A percentile compares a stretch with the other conserved stretches of the same genome.
Conservation (phyloP, 53 echinoderm and acorn worm genomes). For the Mesocentrotus franciscanus region DNA sequence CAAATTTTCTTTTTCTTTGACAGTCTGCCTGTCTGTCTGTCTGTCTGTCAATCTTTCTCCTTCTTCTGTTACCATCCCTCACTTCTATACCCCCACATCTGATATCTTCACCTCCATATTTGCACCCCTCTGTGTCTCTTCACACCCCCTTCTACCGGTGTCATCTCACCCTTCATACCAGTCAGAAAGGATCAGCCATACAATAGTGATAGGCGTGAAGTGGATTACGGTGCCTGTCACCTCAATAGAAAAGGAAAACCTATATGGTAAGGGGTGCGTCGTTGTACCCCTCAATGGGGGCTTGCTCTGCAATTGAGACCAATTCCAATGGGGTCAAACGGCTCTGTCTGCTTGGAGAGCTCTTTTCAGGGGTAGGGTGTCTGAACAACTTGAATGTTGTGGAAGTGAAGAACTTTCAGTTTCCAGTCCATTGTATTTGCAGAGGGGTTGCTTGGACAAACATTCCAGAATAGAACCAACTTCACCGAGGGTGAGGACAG, state of each 20-base stretch:
- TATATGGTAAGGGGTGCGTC: neutral
- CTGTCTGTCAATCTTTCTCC: neutral
- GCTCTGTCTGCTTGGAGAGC: neutral
- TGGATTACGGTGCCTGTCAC: neutral
- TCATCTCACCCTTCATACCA: neutral
- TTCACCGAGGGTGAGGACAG: neutral
- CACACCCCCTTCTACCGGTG: neutral
- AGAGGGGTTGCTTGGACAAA: neutral
- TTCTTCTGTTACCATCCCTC: neutral
- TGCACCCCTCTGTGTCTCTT: neutral
- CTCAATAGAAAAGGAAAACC: constrained; percentile 8
- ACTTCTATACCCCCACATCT: neutral
- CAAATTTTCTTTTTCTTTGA: too few species aligned
- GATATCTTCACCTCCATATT: neutral
- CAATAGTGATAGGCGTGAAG: constrained; percentile 14
- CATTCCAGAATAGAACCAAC: neutral
- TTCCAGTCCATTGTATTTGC: neutral
- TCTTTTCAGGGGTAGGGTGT: neutral
- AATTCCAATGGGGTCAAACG: neutral
- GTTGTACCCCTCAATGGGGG: neutral
- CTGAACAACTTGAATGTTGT: neutral
- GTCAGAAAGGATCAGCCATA: neutral
- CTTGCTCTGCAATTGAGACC: neutral
- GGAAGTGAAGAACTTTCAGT: neutral
- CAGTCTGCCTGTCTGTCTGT: neutral